Evolutionary conservation across 1,140 invertebrate genomes (phyloP).

Genomic region (Leptonema lineaticorne): DNA sequence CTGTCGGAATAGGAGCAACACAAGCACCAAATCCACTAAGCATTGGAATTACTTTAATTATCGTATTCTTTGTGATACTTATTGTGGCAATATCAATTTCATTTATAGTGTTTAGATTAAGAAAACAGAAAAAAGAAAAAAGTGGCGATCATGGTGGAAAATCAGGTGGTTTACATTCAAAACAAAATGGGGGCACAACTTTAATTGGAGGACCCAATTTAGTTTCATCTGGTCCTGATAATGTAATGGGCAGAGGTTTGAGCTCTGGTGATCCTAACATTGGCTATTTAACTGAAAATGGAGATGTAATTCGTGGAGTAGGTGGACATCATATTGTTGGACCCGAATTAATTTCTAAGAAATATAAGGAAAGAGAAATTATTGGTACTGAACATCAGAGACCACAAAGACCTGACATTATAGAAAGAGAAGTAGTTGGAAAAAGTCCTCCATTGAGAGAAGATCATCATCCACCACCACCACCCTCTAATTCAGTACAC

Average conservation of each 20-base stretch:
- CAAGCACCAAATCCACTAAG: constrained; percentile 82
- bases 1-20: constrained; percentile 70
- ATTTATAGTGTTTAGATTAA: constrained; percentile 83
- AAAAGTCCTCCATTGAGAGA: constrained; percentile 75
- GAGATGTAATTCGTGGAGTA: constrained; percentile 67
- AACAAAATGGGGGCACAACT: constrained; percentile 64
- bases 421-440: constrained; percentile 82
- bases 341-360: constrained; percentile 80
- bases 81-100: constrained; percentile 85
- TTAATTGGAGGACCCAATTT: constrained; percentile 58
- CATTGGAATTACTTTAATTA: constrained; percentile 88
- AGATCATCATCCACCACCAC: constrained; percentile 74
- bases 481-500: constrained; percentile 61
- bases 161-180: constrained; percentile 60
- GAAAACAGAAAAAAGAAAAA: constrained; percentile 84
- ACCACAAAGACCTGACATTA: constrained; percentile 87
- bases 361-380: constrained; percentile 84
- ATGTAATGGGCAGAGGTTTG: constrained; percentile 58
- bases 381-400: constrained; percentile 64
- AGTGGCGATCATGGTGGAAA: constrained; percentile 59
- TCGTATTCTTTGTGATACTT: constrained; percentile 90
- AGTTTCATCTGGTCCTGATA: constrained; percentile 57
- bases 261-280: constrained; percentile 60
- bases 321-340: constrained; percentile 69
- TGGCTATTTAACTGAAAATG: constrained; percentile 65